Percentiles rank a stretch among this genome's conserved stretches.
Evolutionary conservation across 2,888 invertebrate genomes (phyloP).

Genomic region (Oithona nana): DNA sequence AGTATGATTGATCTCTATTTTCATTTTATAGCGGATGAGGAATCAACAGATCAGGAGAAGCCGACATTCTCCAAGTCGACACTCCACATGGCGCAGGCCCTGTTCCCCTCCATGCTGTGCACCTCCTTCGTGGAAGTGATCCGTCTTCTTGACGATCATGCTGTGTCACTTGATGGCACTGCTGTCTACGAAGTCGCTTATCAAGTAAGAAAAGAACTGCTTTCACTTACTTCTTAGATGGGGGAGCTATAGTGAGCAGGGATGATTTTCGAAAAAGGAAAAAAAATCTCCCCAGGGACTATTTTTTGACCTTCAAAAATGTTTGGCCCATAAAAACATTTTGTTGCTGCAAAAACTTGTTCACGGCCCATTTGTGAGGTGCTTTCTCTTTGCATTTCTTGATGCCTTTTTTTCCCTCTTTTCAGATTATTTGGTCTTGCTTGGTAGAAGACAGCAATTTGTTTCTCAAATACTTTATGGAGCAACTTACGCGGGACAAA

Average conservation of each 20-base stretch:
- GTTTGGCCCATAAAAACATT: too few relatives aligned
- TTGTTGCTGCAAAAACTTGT: neutral
- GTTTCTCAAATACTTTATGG: conserved; percentile 83
- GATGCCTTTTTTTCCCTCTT: too few relatives aligned
- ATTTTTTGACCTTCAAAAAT: too few relatives aligned
- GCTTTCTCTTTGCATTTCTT: too few relatives aligned
- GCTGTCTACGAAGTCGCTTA: conserved; percentile 94
- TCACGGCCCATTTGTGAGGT: neutral
- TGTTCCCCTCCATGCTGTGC: conserved; percentile 92
- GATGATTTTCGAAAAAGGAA: too few relatives aligned
- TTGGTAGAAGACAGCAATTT: conserved; percentile 92
- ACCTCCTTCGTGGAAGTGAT: conserved; percentile 89
- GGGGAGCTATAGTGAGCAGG: too few relatives aligned
- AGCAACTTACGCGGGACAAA: conserved; percentile 76
- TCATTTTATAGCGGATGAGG: conserved; percentile 33
- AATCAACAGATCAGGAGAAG: conserved; percentile 22
- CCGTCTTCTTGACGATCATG: conserved; percentile 80
- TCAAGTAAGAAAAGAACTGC: too few relatives aligned
- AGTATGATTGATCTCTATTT: too few relatives aligned
- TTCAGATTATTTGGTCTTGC: conserved; percentile 85
- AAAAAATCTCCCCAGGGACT: too few relatives aligned
- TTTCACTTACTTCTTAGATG: too few relatives aligned
- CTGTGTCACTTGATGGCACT: conserved; percentile 77
- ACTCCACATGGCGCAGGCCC: conserved; percentile 53
- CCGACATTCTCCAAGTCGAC: neutral